Base-by-base conservation (phyloP, 2,888 invertebrate genomes). In the Ornithoptera priamus region DNA sequence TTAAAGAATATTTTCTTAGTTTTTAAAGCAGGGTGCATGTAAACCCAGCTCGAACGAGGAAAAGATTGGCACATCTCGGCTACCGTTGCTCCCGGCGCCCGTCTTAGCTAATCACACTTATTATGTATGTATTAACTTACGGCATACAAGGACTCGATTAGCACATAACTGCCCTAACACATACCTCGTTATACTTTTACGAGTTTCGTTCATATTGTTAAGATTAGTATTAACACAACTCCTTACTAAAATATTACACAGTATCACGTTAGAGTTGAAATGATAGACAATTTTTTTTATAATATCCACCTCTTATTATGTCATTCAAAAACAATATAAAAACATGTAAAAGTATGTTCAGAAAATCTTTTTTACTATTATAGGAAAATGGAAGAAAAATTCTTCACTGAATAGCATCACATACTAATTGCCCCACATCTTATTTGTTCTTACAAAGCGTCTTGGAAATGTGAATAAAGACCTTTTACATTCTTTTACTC, bases 51-150 rank as follows among this genome's bases (percentile, higher is more conserved):
- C 69, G 60, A 77, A 81, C 80, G 79, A 86, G 86, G 86, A 86
- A 88, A 86, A 88, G 90, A 91, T 90, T 91, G 90, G 90, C 90
- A 91, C 90, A 90, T 88, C 89, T 83, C 82, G 79, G 86, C 88
- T 87, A 86, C 88, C 87, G 88, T 83, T 85, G 86, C 86, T 78
- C 75, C 78, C 76, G 84, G 88, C 85, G 78, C 71, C 80, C 80
- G 83, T 79, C 86, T 88, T 88, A 84, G 85, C 85, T 89, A 90
- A 91, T 89, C 85, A 85, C 86, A 81, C 89, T 86, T 85, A 91
- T 90, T 90, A 90, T 88, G 87, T 87, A 89, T 86, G 85, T 87
- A 87, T 86, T 86, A 85, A 83, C 83, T 84, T 79, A 80, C 81
- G 75, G 80, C 77, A 73, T 73, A 72, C 77, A 74, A 76, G 73